phyloP scores from a whole-genome alignment of 2,888 invertebrate genomes.

The Drosophila stalkeri region DNA sequence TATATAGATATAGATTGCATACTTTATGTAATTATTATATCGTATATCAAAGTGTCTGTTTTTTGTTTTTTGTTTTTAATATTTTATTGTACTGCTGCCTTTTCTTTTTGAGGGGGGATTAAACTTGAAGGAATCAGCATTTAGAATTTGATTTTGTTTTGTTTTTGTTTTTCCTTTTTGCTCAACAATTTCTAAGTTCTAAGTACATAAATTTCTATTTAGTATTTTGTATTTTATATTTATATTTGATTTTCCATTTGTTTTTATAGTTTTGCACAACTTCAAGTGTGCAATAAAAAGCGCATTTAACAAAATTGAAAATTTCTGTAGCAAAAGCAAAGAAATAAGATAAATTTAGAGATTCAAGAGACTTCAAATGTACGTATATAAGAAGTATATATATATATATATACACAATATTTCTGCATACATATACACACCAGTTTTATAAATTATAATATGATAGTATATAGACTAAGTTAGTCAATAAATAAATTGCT shows the following conservation, averaged over 20 bases:
- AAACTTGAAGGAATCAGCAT: constrained; percentile 56
- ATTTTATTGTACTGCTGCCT: constrained; percentile 58
- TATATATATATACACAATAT: constrained; percentile 2
- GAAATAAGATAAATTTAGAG: constrained; percentile 50
- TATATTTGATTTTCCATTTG: constrained; percentile 73
- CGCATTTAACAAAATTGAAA: constrained; percentile 35
- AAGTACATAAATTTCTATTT: constrained; percentile 73
- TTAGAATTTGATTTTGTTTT: constrained; percentile 75
- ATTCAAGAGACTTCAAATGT: constrained; percentile 48
- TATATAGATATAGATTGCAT: constrained; percentile 38
- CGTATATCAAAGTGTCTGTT: constrained; percentile 70
- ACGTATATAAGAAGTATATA: constrained; percentile 46
- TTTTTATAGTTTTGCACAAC: constrained; percentile 64
- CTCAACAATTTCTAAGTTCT: constrained; percentile 76
- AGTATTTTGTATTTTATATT: constrained; percentile 48
- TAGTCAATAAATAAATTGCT: constrained; percentile 80
- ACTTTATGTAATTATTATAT: constrained; percentile 39
- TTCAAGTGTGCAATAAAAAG: constrained; percentile 57
- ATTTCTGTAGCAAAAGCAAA: constrained; percentile 15
- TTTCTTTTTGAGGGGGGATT: constrained; percentile 4
- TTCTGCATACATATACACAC: constrained; percentile 19
- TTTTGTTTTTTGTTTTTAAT: constrained; percentile 4
- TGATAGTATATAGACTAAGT: constrained; percentile 59
- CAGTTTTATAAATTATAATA: constrained; percentile 62
- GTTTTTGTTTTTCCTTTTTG: constrained; percentile 53